phyloP scores from a whole-genome alignment of 1,140 invertebrate species.

The Ceratina japonica region DNA sequence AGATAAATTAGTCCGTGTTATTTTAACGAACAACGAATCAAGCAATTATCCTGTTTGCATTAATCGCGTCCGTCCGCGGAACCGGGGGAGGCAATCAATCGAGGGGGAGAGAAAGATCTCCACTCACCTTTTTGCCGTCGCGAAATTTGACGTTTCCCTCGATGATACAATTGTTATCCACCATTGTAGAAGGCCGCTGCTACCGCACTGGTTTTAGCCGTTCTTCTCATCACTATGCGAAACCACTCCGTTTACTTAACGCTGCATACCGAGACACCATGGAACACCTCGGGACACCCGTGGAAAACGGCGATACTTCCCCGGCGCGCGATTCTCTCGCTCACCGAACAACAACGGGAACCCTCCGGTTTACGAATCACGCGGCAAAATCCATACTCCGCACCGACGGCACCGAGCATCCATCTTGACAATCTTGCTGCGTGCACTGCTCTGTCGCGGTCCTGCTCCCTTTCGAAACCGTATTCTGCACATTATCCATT shows the following conservation, averaged over 20 bases:
- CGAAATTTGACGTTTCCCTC: conserved; percentile 94
- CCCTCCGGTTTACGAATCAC: conserved; percentile 63
- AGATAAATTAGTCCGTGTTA: conserved; percentile 16
- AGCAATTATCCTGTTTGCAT: conserved; percentile 1
- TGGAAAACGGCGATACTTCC: conserved; percentile 7
- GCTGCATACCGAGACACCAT: conserved; percentile 53
- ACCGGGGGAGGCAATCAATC: background rate
- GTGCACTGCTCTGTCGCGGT: conserved; percentile 46
- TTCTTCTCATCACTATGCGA: conserved; percentile 69
- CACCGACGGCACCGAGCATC: conserved; percentile 66
- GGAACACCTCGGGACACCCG: conserved; percentile 25
- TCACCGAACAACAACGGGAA: conserved; percentile 26
- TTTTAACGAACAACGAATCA: conserved; percentile 24
- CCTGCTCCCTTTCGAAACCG: conserved; percentile 49
- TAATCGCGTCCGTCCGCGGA: background rate
- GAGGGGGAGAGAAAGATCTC: background rate
- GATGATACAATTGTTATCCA: conserved; percentile 89
- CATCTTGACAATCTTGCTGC: conserved; percentile 71
- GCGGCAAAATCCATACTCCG: conserved; percentile 73
- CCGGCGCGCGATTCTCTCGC: conserved; percentile 6
- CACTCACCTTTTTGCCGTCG: conserved; percentile 92
- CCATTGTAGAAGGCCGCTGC: conserved; percentile 79
- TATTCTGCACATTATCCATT: conserved; percentile 54
- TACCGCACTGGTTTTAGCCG: conserved; percentile 56
- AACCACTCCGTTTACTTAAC: conserved; percentile 49